These are phyloP conservation scores for Scartelaos histophorus DNA, from an alignment of 2,113 vertebrate species.

Conservation along the genomic window DNA sequence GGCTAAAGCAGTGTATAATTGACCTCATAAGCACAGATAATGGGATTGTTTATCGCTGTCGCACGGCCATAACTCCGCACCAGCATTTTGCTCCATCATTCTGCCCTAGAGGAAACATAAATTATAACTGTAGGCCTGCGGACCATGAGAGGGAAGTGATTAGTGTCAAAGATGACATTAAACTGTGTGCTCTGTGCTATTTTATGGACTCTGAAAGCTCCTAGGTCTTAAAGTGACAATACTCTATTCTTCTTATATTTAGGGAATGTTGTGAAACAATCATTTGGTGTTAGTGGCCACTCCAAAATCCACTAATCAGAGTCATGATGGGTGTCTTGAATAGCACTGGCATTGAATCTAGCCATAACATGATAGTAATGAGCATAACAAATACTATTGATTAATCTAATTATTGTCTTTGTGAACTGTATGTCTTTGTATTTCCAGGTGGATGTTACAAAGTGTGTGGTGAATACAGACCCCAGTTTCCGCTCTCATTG, in stretches of 20 bases:
- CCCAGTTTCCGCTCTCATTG: slow-evolving; percentile 88
- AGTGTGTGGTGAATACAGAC: slow-evolving; percentile 90
- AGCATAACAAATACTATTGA: no score
- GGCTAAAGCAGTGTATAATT: slow-evolving; percentile 40
- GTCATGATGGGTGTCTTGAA: no score
- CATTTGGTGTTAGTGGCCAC: no score
- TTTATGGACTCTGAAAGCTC: slow-evolving; percentile 26
- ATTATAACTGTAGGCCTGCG: neutral
- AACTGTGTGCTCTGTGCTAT: slow-evolving; percentile 27
- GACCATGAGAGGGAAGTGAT: slow-evolving; percentile 21
- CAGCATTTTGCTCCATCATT: slow-evolving; percentile 11
- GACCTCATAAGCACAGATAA: slow-evolving; percentile 47
- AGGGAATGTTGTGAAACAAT: neutral
- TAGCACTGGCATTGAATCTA: no score
- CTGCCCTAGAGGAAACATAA: slow-evolving; percentile 16
- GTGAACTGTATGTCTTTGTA: slow-evolving; percentile 23
- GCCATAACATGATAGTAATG: no score
- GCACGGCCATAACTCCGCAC: neutral
- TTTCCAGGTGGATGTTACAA: slow-evolving; percentile 87
- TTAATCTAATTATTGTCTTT: no score
- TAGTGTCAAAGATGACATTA: slow-evolving; percentile 38
- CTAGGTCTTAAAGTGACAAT: slow-evolving; percentile 2
- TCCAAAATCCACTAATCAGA: no score
- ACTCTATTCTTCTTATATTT: neutral
- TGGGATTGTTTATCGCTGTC: slow-evolving; percentile 1